Base-by-base conservation (phyloP, 2,113 vertebrate species). In the Sapayoa aenigma region DNA sequence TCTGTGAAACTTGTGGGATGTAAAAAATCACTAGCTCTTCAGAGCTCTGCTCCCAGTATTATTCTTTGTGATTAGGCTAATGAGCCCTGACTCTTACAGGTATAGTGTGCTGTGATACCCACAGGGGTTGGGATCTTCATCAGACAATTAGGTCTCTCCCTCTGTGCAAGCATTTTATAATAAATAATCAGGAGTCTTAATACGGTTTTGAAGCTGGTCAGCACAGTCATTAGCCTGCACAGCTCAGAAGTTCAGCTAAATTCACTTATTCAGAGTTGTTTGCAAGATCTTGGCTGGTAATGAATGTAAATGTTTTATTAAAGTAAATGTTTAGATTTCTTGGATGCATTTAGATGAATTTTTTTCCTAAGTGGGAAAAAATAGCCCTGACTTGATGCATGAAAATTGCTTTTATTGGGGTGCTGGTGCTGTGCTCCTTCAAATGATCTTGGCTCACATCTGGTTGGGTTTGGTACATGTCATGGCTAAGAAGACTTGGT, bases 141-240 rank as follows among this genome's bases (percentile, higher is more conserved):
- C 96, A 96, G 90, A 97, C 96, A 97, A 96, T 97, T 97, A 97
- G 88, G 92, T 92, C 91, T 95, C 93, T 97, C 97, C 95, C 95
- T 94, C 96, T 95, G 93, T 95, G 95, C 95, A 95, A 89, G 90
- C 91, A 71, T 96, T 97, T 95, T 88, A 93, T 96, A 96, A 96
- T 91, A 97, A 97, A 97, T 95, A 96, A 95, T 95, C 95, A 95
- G 80, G 53, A 93, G 92, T 59, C 78, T 60, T 95, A 93, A 94
- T 88, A 59, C 0, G 41, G 81, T 89, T 95, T 93, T 97, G 95
- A 96, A 95, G 88, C 84, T 69, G 94, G 95, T 90, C 94, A 93
- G 86, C 3, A 1, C 25, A 95, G 91, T 93, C 95, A 95, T 97
- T 97, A 95, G 65, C 65, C 84, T 74, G 88, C 88, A 71, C 50